Base-by-base conservation (phyloP, 2,888 invertebrate genomes). In the Mactromeris polynyma region DNA sequence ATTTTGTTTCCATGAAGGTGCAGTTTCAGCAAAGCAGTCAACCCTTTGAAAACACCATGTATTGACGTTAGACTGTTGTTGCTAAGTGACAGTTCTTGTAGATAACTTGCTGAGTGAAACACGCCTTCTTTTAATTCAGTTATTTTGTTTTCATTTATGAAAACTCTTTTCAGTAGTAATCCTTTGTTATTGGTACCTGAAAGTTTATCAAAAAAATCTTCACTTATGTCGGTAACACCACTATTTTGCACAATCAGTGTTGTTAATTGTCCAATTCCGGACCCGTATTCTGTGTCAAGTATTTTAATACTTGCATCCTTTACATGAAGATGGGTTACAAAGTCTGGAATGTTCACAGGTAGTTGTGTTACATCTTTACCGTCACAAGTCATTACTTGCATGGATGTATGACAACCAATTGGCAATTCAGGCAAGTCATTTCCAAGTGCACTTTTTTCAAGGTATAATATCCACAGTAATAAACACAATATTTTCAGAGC, bases 1-100 rank as follows among this genome's bases (percentile, higher is more conserved):
- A 95, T 84, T 26, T 81, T 54, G 85, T 95, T 95, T 19, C 83
- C 78, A n/a, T 90, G 86, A 14, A 95, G 86, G 77, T 87, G 89
- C 1, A 95, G 84, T 54, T 89, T 88, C 73, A 91, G 84, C 69
- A 95, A 80, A 14, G 69, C 81, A 0, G 78, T 58, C 38, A 94
- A 77, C 26, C 91, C 91, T 21, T 81, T 51, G 26, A 95, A 91
- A 19, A 93, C 78, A 11, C 93, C 94, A 94, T 98, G 98, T 89
- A 99, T 21, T 11, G 85, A 81, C 81, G 97, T 97, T 92, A 98
- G 96, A 93, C 97, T 97, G 96, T 98, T 98, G 94, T 98, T 97
- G 21, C 98, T 98, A 46, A 98, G 97, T 94, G 98, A 98, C 91
- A 98, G 97, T 95, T 54, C 83, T 88, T 89, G 83, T 33, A 94